Evolutionary conservation across 2,113 vertebrate genomes (phyloP).

Genomic region (Steatornis caripensis): DNA sequence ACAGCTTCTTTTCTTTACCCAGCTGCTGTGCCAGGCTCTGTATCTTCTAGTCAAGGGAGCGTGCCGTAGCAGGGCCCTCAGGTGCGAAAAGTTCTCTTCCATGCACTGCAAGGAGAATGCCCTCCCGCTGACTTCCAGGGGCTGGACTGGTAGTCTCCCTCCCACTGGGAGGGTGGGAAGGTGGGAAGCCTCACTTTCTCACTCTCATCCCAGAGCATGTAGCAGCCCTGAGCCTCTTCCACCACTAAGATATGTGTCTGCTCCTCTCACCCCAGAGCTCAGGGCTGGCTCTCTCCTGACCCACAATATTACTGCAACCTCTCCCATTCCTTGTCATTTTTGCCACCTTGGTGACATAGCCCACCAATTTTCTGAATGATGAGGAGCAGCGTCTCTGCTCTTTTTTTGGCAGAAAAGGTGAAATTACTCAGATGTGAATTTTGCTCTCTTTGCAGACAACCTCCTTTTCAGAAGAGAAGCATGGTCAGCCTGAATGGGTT

Average conservation of each 20-base stretch:
- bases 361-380: background rate
- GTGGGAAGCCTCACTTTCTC: background rate
- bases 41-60: background rate
- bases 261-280: background rate
- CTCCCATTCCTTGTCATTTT: background rate
- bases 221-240: background rate
- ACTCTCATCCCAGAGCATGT: background rate
- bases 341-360: background rate
- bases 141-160: background rate
- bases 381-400: background rate
- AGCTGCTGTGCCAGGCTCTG: background rate
- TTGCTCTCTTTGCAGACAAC: background rate
- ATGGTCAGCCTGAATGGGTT: background rate
- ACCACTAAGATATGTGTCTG: rapidly evolving
- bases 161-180: background rate
- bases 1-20: too few relatives aligned
- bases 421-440: background rate
- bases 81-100: background rate
- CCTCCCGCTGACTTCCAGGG: background rate
- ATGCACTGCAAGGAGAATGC: background rate
- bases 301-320: background rate
- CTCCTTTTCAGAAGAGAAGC: background rate
- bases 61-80: rapidly evolving
- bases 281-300: background rate
- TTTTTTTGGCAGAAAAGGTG: background rate